These are phyloP conservation scores for Eugnorisma glareosa DNA, from an alignment of 2,888 invertebrate species.

Conservation along the genomic window DNA sequence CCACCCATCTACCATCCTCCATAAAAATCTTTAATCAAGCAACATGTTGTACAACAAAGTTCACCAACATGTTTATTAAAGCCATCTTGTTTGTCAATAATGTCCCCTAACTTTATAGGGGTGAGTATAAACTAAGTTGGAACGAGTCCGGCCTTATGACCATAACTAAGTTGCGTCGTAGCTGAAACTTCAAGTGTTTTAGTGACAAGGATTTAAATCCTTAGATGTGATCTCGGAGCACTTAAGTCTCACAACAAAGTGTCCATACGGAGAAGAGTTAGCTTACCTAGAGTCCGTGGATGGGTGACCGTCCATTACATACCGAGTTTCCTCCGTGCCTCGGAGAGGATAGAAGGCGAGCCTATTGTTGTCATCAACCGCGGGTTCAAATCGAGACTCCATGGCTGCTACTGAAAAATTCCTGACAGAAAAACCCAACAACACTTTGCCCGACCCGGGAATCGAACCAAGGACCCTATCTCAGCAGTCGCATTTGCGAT, in stretches of 20 bases:
- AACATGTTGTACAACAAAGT: conserved; percentile 20
- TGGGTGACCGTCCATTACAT: too few relatives aligned
- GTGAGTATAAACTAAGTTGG: conserved; percentile 57
- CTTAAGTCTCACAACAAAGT: background rate
- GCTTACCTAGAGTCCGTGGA: too few relatives aligned
- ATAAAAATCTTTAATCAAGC: conserved; percentile 43
- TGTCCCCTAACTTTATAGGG: conserved; percentile 50
- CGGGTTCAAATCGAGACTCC: too few relatives aligned
- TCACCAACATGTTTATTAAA: conserved; percentile 48
- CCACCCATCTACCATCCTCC: background rate
- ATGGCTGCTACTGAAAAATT: too few relatives aligned
- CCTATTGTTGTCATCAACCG: too few relatives aligned
- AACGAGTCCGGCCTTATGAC: conserved; percentile 56
- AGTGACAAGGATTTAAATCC: background rate
- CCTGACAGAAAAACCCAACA: too few relatives aligned
- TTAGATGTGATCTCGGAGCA: background rate
- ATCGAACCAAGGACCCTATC: too few relatives aligned
- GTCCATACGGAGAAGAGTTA: accelerated
- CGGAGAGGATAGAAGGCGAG: too few relatives aligned
- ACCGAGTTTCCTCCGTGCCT: too few relatives aligned
- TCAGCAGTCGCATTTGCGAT: too few relatives aligned
- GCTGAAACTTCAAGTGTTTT: conserved; percentile 41
- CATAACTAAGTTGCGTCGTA: conserved; percentile 54
- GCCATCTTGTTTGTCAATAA: conserved; percentile 62
- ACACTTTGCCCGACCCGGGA: too few relatives aligned